Evolutionary conservation across 2,113 vertebrate genomes (phyloP).

Genomic region (Esox niger): DNA sequence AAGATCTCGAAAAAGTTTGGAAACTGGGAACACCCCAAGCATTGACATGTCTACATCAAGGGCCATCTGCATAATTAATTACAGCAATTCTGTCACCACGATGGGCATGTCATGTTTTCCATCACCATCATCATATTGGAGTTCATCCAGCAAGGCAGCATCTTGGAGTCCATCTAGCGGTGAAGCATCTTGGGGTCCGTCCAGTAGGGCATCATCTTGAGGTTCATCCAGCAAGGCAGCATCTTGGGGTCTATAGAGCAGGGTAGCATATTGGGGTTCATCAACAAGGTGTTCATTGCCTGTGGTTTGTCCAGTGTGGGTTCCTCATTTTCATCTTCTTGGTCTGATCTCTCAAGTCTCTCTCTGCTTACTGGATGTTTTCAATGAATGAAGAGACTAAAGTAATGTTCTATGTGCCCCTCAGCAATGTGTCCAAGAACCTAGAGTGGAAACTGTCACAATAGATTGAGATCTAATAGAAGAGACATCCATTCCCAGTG

Average conservation of each 20-base stretch:
- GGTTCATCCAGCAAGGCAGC: no score
- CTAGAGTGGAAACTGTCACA: constrained; percentile 6
- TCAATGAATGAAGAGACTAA: neutral
- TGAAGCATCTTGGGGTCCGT: no score
- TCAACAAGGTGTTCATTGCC: no score
- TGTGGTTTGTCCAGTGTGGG: neutral
- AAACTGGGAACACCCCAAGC: neutral
- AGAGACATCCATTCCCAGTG: neutral
- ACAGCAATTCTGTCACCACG: neutral
- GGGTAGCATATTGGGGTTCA: no score
- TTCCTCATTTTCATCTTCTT: neutral
- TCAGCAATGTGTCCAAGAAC: constrained; percentile 10
- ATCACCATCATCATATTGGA: no score
- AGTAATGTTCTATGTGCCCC: constrained; percentile 1
- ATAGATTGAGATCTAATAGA: neutral
- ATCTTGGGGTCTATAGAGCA: no score
- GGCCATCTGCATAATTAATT: neutral
- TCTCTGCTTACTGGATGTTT: constrained; percentile 5
- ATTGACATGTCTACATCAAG: constrained; percentile 1
- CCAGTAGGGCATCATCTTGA: no score
- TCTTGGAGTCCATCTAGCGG: no score
- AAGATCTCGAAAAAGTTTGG: neutral
- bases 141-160: no score
- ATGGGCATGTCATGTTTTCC: neutral
- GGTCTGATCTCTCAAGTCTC: neutral